Evolutionary conservation across 2,113 vertebrate genomes (phyloP), one percentile per base, ranked within the genome.

Genomic region (Aspidoscelis tigris): DNA sequence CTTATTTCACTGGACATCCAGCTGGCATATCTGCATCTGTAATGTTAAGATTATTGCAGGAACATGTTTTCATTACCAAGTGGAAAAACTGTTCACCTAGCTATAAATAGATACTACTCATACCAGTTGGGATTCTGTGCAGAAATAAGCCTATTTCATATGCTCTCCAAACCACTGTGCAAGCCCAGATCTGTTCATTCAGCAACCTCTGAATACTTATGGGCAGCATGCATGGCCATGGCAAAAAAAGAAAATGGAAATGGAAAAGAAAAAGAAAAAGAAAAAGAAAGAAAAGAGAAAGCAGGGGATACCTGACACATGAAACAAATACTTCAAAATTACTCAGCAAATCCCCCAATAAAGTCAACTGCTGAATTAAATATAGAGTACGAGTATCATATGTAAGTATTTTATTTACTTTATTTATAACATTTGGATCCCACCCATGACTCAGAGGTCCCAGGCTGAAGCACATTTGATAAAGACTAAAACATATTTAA

Each of bases 361-460:
- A 87, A 91, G 88, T 80, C 81, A 61, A 81, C 90, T 83, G 84
- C 86, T 91, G 88, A 89, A 87, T 72, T 91, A 55, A 88, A 86
- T 18, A 86, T 50, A 88, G 84, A 87, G 82, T 41, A 65, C 66
- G 87, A 89, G 87, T 90, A 88, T 89, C 84, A 90, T 50, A 84
- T 33, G 33, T 69, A 53, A 76, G 88, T 58, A 79, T 33, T 33
- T 33, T 33, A 33, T 33, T 33, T 33, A 33, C 33, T 33, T 33
- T 33, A 33, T 33, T 33, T 33, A 33, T 33, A 33, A 33, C 33
- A 33, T 33, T 33, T 33, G 33, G 33, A 33, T 33, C 33, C 33
- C 33, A 33, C 33, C 33, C 33, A 33, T 33, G 33, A 33, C 33
- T 33, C 33, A 33, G 33, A 33, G 33, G 33, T 33, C 33, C 33